These are phyloP conservation scores for Chloropsis cyanopogon DNA, from an alignment of 2,113 vertebrate genomes.

Conservation along the genomic window DNA sequence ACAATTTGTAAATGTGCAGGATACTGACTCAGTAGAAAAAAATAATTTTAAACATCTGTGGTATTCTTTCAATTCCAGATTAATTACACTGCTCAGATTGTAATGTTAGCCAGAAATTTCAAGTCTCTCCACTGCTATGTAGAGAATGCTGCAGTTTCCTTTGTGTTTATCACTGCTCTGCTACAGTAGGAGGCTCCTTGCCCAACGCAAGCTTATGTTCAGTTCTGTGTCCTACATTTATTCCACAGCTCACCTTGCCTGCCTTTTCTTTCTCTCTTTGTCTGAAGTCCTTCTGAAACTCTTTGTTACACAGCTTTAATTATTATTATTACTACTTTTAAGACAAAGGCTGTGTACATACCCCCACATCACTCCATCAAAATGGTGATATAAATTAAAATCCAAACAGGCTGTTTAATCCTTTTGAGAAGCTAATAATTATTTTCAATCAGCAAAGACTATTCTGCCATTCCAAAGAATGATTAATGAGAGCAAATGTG, in stretches of 20 bases:
- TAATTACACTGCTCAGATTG: conserved; percentile 73
- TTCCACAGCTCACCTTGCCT: conserved; percentile 53
- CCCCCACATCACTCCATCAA: conserved; percentile 70
- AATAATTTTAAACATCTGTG: conserved; percentile 83
- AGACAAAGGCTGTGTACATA: conserved; percentile 65
- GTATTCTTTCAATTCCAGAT: conserved; percentile 77
- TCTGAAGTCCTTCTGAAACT: conserved; percentile 34
- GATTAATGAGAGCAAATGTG: conserved; percentile 71
- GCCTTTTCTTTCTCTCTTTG: conserved; percentile 48
- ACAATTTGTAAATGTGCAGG: conserved; percentile 75
- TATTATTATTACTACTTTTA: conserved; percentile 70
- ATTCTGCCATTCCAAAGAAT: conserved; percentile 71
- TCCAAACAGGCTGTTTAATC: conserved; percentile 72
- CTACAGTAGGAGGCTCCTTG: conserved; percentile 37
- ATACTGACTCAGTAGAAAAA: conserved; percentile 74
- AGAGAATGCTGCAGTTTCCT: conserved; percentile 59
- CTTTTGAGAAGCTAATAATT: conserved; percentile 75
- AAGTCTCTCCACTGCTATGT: conserved; percentile 64
- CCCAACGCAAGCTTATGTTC: conserved; percentile 29
- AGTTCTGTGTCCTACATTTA: conserved; percentile 48
- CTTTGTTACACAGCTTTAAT: conserved; percentile 52
- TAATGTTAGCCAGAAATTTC: conserved; percentile 71
- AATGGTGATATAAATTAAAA: conserved; percentile 74
- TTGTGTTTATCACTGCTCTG: conserved; percentile 62
- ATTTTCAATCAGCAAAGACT: conserved; percentile 76